These are phyloP conservation scores for Cryptoblepharus egeriae DNA, from an alignment of 2,797 vertebrate genomes.

Conservation along the genomic window DNA sequence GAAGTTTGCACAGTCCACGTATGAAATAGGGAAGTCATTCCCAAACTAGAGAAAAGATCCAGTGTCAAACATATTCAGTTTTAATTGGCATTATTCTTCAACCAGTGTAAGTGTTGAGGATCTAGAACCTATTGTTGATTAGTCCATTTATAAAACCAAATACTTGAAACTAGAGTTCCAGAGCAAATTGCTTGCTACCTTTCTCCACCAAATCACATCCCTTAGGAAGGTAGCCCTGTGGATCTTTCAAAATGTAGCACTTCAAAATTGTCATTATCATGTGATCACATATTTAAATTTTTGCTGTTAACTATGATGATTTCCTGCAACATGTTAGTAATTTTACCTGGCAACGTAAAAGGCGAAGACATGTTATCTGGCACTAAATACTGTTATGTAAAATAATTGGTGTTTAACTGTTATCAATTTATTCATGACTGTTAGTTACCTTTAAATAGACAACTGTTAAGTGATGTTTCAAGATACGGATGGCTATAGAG, in stretches of 20 bases:
- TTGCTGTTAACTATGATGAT: conserved; percentile 92
- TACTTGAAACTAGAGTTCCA: neutral
- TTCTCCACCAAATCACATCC: conserved; percentile 65
- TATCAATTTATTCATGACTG: conserved; percentile 96
- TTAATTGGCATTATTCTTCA: conserved; percentile 55
- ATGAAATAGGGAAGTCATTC: conserved; percentile 53
- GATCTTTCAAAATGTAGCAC: conserved; percentile 79
- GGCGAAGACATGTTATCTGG: conserved; percentile 82
- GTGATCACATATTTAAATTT: conserved; percentile 90
- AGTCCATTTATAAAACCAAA: conserved; percentile 61
- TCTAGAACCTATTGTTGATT: conserved; percentile 50
- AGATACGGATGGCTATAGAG: conserved; percentile 78
- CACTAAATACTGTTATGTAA: conserved; percentile 96
- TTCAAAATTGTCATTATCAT: conserved; percentile 92
- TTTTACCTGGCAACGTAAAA: conserved; percentile 75
- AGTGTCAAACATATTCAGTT: conserved; percentile 40
- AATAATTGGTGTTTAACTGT: conserved; percentile 95
- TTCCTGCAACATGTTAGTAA: conserved; percentile 85
- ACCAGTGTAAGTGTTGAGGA: conserved; percentile 50
- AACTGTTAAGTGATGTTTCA: conserved; percentile 89
- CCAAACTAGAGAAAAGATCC: conserved; percentile 8
- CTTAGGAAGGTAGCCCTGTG: conserved; percentile 64
- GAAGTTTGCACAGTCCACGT: conserved; percentile 61
- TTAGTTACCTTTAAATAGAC: conserved; percentile 94
- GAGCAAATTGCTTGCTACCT: conserved; percentile 60